Percentiles rank a stretch among this genome's conserved stretches.
phyloP scores from a whole-genome alignment of 2,113 vertebrate genomes.

The Mesembrinibis cayennensis region DNA sequence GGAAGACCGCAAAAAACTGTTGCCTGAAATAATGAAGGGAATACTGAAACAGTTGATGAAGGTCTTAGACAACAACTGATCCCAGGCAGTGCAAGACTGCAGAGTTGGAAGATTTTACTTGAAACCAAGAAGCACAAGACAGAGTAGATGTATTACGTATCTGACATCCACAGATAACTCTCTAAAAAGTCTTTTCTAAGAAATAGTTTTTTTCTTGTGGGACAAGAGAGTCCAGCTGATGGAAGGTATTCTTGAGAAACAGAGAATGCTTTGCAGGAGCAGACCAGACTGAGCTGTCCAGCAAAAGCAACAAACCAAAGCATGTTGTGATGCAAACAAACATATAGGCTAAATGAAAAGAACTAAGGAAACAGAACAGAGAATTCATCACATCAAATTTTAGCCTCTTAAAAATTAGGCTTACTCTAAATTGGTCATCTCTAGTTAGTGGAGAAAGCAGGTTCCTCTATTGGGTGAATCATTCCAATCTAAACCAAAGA shows the following conservation, averaged over 20 bases:
- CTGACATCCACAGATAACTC: background rate
- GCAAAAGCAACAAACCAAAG: background rate
- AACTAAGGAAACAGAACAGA: background rate
- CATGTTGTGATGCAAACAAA: background rate
- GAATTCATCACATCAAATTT: background rate
- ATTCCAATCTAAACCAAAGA: background rate
- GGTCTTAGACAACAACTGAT: background rate
- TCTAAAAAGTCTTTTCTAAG: background rate
- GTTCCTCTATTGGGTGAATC: background rate
- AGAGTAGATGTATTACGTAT: background rate
- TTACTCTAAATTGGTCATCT: background rate
- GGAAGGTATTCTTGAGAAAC: background rate
- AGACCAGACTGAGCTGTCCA: background rate
- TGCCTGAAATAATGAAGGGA: background rate
- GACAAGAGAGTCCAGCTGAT: background rate
- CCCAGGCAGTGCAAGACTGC: background rate
- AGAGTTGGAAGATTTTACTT: background rate
- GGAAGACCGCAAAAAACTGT: background rate
- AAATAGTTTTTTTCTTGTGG: background rate
- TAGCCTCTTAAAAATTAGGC: background rate
- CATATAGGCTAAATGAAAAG: background rate
- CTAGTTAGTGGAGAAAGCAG: background rate
- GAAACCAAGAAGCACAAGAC: background rate
- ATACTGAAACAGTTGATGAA: background rate
- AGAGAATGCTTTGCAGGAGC: background rate